Percentiles rank a stretch among this genome's conserved stretches.
Conservation (phyloP, 2,113 vertebrate species). For the Phyllopteryx taeniolatus region DNA sequence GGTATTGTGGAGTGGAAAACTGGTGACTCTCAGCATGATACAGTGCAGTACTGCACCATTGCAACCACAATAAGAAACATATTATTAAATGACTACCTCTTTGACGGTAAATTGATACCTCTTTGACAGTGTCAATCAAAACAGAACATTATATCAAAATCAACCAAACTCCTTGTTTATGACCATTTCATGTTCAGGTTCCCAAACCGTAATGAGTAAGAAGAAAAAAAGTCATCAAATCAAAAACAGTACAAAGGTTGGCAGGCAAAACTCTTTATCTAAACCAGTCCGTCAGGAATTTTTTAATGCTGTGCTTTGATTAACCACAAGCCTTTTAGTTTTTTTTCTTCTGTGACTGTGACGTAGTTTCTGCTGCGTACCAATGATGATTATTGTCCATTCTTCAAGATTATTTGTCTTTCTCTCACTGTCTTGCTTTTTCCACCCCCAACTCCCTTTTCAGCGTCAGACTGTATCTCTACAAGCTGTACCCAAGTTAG, state of each 20-base stretch:
- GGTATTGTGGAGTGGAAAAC: neutral
- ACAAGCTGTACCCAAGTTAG: conserved; percentile 78
- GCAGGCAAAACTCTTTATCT: conserved; percentile 23
- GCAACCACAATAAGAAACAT: neutral
- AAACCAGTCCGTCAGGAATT: conserved; percentile 54
- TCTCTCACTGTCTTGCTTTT: conserved; percentile 10
- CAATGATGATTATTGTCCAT: conserved; percentile 32
- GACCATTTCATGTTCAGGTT: too few relatives aligned
- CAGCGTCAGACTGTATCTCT: conserved; percentile 89
- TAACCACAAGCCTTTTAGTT: conserved; percentile 32
- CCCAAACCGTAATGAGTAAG: too few relatives aligned
- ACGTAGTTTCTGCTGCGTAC: neutral
- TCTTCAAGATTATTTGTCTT: conserved; percentile 14
- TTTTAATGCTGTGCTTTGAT: conserved; percentile 30
- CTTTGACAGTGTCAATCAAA: neutral
- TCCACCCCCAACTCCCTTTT: neutral
- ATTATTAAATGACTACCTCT: too few relatives aligned
- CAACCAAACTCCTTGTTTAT: too few relatives aligned
- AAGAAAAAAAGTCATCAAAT: neutral
- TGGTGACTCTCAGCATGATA: neutral
- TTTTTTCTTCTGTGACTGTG: conserved; percentile 12
- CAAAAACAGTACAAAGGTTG: conserved; percentile 21
- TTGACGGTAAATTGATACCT: too few relatives aligned
- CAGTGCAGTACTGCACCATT: neutral
- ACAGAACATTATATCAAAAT: neutral